Base-by-base conservation (phyloP, 1,140 invertebrate species). In the Popillia japonica region DNA sequence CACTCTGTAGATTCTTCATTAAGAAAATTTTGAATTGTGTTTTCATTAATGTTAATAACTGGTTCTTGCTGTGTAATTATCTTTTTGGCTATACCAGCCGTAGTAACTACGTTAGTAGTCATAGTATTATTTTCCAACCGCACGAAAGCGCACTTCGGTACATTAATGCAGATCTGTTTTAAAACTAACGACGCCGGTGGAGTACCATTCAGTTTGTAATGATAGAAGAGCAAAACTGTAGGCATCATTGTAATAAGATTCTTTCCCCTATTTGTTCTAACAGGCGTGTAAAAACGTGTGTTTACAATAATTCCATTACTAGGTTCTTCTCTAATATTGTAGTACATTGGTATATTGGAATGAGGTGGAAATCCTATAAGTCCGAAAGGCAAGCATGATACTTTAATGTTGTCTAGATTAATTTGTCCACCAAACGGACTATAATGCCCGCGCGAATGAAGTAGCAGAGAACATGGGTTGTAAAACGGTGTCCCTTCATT, bases 391-490 rank as follows among this genome's bases (percentile, higher is more conserved):
- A 85, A 72, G 22, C 75, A n/a, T 11, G 14, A 77, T 14, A 84
- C 79, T 42, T 83, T 80, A 61, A 85, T 75, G 61, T 83, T 76
- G 17, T 80, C 72, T n/a, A 85, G 61, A 80, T 84, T 77, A 4
- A 85, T 82, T n/a, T 59, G n/a, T 41, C 83, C 83, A 55, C 80
- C 75, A 40, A 76, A 41, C 22, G 80, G 40, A 55, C 7, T 79
- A 61, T 77, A 85, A 77, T 85, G 84, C 17, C 80, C 79, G 40
- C 84, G 78, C 9, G 80, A 78, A 75, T 85, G 84, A n/a, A 85
- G 78, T n/a, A 84, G 73, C 20, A 85, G 78, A 2, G 83, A 79
- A 79, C 84, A 85, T 42, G 83, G 80, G 79, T 85, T 85, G 79
- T 84, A 85, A 78, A 84, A 85, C 42, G 75, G 80, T 3, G 81